Conservation (phyloP, 2,888 invertebrate species). For the Zaprionus lineosus region DNA sequence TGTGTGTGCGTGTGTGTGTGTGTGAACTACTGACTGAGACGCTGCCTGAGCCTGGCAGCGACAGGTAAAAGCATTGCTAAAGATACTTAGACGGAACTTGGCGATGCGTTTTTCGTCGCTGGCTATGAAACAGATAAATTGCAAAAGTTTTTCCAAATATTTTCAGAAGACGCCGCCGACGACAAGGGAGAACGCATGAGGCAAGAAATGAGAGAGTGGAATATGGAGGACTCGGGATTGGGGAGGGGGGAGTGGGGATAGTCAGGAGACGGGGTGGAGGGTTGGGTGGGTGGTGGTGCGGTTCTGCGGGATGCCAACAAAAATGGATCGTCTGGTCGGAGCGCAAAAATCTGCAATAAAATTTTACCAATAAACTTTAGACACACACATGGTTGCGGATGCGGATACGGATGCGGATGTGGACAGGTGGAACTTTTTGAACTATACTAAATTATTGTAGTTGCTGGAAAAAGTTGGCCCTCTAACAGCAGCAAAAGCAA, state of each 20-base stretch:
- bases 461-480: slow-evolving; percentile 65
- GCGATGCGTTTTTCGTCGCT: slow-evolving; percentile 53
- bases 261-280: not conserved
- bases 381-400: slow-evolving; percentile 32
- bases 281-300: not conserved
- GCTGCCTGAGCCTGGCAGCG: slow-evolving; percentile 48
- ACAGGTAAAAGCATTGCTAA: slow-evolving; percentile 53
- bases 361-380: slow-evolving; percentile 75
- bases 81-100: slow-evolving; percentile 54
- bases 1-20: slow-evolving; percentile 2
- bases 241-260: no score
- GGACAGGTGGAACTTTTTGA: slow-evolving; percentile 75
- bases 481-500: slow-evolving; percentile 19
- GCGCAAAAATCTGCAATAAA: slow-evolving; percentile 75
- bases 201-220: slow-evolving; percentile 1
- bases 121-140: slow-evolving; percentile 76
- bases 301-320: not conserved
- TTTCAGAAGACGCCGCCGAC: slow-evolving; percentile 65
- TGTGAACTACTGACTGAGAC: not conserved
- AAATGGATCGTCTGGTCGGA: slow-evolving; percentile 35
- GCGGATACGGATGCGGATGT: slow-evolving; percentile 45
- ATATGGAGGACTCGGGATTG: no score
- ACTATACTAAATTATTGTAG: slow-evolving; percentile 77
- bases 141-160: slow-evolving; percentile 75
- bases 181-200: slow-evolving; percentile 7